A percentile compares a stretch with the other conserved stretches of the same genome.
These are phyloP conservation scores for Neopipo cinnamomea DNA, from an alignment of 2,113 vertebrate species.

Conservation along the genomic window DNA sequence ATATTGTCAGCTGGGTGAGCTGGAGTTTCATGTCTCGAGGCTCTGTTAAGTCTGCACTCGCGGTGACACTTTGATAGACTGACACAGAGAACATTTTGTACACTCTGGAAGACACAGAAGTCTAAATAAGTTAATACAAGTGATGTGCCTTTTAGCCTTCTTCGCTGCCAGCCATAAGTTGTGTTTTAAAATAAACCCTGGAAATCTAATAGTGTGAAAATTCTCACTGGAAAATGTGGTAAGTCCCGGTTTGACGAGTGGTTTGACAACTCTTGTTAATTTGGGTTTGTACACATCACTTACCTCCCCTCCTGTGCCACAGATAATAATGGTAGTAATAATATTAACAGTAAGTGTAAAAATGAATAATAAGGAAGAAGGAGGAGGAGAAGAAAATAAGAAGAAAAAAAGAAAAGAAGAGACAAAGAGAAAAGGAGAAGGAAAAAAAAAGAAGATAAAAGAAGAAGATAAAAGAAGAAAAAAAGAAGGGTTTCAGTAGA, in stretches of 20 bases:
- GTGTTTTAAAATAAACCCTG: not conserved
- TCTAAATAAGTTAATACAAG: not conserved
- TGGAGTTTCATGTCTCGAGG: not conserved
- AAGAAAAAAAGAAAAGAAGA: not conserved
- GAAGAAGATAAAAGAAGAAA: not conserved
- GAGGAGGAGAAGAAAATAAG: not conserved
- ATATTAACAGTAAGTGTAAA: not conserved
- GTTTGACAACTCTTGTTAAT: not conserved
- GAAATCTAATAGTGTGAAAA: not conserved
- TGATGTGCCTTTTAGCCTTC: not conserved
- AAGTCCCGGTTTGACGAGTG: not conserved
- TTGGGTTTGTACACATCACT: not conserved
- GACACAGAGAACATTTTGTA: slow-evolving; percentile 12
- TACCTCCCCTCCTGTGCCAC: not conserved
- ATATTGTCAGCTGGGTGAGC: not conserved
- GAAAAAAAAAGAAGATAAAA: not conserved
- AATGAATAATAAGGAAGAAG: not conserved
- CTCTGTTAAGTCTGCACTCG: not conserved
- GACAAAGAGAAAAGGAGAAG: not conserved
- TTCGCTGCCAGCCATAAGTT: not conserved
- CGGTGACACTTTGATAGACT: slow-evolving; percentile 39
- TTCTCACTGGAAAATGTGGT: not conserved
- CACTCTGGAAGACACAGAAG: not conserved
- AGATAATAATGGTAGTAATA: not conserved
- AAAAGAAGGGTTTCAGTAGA: not conserved